Conservation (phyloP, 2,888 invertebrate species). For the Perdita meconis region DNA sequence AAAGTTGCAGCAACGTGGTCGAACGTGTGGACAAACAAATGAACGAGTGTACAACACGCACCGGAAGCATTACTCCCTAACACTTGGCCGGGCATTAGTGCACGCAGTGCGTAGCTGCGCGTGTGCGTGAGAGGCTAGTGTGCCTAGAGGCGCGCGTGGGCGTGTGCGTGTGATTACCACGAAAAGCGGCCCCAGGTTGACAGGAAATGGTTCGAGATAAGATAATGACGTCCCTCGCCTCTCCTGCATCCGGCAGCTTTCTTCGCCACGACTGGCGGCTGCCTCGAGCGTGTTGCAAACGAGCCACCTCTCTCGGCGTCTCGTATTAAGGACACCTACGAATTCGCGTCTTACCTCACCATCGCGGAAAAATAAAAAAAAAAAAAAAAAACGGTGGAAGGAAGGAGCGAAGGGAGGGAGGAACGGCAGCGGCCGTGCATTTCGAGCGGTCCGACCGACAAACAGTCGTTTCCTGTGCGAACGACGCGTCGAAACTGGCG, state of each 20-base stretch:
- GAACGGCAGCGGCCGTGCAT: too few species aligned
- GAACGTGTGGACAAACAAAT: constrained; percentile 17
- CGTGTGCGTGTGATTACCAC: constrained; percentile 67
- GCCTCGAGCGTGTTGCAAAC: constrained; percentile 55
- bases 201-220: constrained; percentile 82
- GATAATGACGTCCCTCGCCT: constrained; percentile 77
- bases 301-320: constrained; percentile 37
- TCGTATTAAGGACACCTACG: constrained; percentile 48
- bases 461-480: too few species aligned
- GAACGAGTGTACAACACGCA: constrained; percentile 18
- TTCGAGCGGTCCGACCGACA: too few species aligned
- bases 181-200: constrained; percentile 80
- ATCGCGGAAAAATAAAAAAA: too few species aligned
- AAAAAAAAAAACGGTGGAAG: too few species aligned
- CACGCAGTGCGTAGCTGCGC: constrained; percentile 31
- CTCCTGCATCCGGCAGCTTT: constrained; percentile 78
- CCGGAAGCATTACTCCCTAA: constrained; percentile 71
- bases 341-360: constrained; percentile 3
- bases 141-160: constrained; percentile 33
- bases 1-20: constrained; percentile 15
- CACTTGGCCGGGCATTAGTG: constrained; percentile 61
- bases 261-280: constrained; percentile 63
- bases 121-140: constrained; percentile 31
- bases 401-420: too few species aligned
- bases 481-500: neutral